phyloP scores from a whole-genome alignment of 2,797 vertebrate species.

The Anguilla pacifica region DNA sequence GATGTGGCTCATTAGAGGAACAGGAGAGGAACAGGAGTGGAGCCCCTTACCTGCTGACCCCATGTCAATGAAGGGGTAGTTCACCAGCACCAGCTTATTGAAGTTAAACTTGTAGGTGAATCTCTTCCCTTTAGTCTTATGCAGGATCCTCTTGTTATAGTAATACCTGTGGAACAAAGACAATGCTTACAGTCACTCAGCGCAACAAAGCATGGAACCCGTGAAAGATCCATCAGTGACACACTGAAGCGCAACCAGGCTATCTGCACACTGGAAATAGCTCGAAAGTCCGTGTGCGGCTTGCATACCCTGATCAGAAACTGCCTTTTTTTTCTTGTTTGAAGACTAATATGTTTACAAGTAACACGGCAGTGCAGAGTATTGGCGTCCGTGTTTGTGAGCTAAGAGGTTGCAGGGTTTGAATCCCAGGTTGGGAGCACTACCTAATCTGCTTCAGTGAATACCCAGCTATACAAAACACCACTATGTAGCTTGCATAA shows the following conservation, averaged over 20 bases:
- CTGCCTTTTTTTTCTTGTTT: no score
- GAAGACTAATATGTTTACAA: neutral
- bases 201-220: neutral
- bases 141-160: slow-evolving; percentile 82
- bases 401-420: neutral
- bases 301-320: no score
- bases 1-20: neutral
- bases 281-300: neutral
- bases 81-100: slow-evolving; percentile 82
- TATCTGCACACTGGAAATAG: neutral
- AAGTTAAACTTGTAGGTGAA: slow-evolving; percentile 88
- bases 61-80: slow-evolving; percentile 88
- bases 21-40: neutral
- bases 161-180: slow-evolving; percentile 71
- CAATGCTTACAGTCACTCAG: neutral
- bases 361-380: neutral
- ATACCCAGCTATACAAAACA: no score
- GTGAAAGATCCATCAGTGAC: neutral
- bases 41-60: slow-evolving; percentile 61
- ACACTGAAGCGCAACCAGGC: neutral
- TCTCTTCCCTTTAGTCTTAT: slow-evolving; percentile 83
- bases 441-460: no score
- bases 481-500: no score
- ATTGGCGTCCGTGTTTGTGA: neutral
- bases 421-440: no score